Base-by-base conservation (phyloP, 2,888 invertebrate genomes). In the Watsonalla binaria region DNA sequence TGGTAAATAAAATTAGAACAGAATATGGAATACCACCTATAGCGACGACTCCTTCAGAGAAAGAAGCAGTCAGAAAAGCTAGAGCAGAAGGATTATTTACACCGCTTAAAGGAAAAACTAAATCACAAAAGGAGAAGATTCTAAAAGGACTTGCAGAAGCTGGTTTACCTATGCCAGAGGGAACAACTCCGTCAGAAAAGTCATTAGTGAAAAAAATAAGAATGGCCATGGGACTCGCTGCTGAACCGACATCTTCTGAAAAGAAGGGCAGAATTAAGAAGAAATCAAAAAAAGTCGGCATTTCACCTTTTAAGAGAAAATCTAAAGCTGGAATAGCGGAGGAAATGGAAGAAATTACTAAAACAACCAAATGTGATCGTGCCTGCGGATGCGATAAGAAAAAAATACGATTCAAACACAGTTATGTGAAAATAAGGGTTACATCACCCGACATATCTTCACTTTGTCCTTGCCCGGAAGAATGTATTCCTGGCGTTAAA, bases 371-470 rank as follows among this genome's bases (percentile, higher is more conserved):
- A 14, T 84, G 84, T 63, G 84, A 85, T 51, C 69, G 77, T 49
- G 82, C 70, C 15, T 85, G 85, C 60, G 85, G 84, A 5, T 84
- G 84, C 64, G 82, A 83, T 55, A 82, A 77, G 59, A 85, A 84
- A 58, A 85, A 84, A 76, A 84, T 85, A 47, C 71, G 75, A 68
- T 86, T 86, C 61, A 85, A 84, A 61, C 82, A 85, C 45, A 85
- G 86, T 60, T 85, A 84, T 45, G 76, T 85, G 0, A 84, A 84
- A 66, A 85, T 86, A 56, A 72, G 74, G 68, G 84, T 85, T 0
- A 84, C 83, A 6, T 83, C 84, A 13, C 85, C 86, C 8, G 84
- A 85, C 51, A 78, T 84, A 62, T 82, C 84, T 5, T 79, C 82
- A 0, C 54, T 83, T 14, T 84, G 83, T 47, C 72, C 79, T 5